Evolutionary conservation across 2,888 invertebrate species (phyloP), one percentile per base, ranked within the genome.

Genomic region (Gandaritis pyraliata): DNA sequence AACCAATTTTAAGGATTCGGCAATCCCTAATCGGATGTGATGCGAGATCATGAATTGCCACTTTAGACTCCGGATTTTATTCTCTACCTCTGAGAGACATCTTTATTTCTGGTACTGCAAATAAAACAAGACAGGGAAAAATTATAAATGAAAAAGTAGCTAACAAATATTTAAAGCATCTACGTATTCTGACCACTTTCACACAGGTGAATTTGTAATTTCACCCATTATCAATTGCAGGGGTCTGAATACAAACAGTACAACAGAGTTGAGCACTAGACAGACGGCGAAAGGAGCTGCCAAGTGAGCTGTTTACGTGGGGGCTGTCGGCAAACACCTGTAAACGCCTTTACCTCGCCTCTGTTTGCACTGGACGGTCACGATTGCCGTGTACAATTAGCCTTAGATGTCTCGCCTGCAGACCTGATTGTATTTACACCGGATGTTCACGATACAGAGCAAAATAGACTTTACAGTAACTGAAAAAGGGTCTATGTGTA

Each of bases 281-380:
- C 64, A 64, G 59, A 64, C 66, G 59, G 78, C 79, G 76, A 82
- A 83, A 88, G 87, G 86, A 83, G 75, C 80, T 80, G 77, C 78
- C 58, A 80, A 79, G 69, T 72, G 77, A 78, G 79, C 80, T 88
- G 87, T 90, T 90, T 90, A 88, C 87, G 87, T 88, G 87, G 82
- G 89, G 89, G 86, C 82, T 81, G 83, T 87, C 82, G 72, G 84
- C 86, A 87, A 87, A 90, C 87, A 90, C 85, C 85, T 86, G 86
- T 83, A 81, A 82, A 83, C 84, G 80, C 83, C 83, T 83, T 82
- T 80, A 72, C 78, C 74, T 80, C 73, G 76, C 76, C 74, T 76
- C 80, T 88, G 82, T 90, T 88, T 89, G 81, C 75, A 80, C 83
- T 86, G 86, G 85, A 85, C 84, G 77, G 77, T 83, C 83, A 82